A percentile compares a stretch with the other conserved stretches of the same genome.
phyloP scores from a whole-genome alignment of 2,797 vertebrate species.

The Cyclopterus lumpus region DNA sequence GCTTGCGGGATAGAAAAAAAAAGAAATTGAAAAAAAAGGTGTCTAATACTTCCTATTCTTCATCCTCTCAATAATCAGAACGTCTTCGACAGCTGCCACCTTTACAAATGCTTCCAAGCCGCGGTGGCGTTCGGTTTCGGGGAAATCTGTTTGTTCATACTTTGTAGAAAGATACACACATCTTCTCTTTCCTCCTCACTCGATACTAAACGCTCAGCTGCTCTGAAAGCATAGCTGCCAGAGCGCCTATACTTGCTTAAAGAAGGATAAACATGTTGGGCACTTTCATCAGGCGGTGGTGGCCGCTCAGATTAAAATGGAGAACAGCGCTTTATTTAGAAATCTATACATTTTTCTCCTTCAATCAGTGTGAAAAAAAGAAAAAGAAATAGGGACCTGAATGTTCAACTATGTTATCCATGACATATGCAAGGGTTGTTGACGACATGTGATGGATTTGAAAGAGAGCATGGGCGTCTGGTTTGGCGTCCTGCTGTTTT shows the following conservation, averaged over 20 bases:
- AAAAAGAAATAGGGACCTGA: conserved; percentile 22
- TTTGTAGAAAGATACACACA: conserved; percentile 34
- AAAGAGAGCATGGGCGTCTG: conserved; percentile 18
- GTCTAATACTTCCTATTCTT: conserved; percentile 49
- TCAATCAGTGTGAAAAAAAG: conserved; percentile 39
- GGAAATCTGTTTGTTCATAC: conserved; percentile 37
- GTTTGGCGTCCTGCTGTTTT: conserved; percentile 33
- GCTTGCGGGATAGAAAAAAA: conserved; percentile 7
- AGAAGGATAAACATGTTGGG: conserved; percentile 72
- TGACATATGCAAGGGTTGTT: background rate
- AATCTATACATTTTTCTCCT: conserved; percentile 67
- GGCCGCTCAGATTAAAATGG: conserved; percentile 64
- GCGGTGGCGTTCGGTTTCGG: conserved; percentile 43
- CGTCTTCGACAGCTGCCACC: conserved; percentile 50
- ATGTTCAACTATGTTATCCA: background rate
- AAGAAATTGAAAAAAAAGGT: conserved; percentile 17
- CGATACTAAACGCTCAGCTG: conserved; percentile 36
- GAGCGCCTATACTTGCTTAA: conserved; percentile 59
- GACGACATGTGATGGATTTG: conserved; percentile 29
- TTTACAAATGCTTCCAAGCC: conserved; percentile 48
- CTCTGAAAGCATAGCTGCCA: conserved; percentile 54
- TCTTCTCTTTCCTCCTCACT: conserved; percentile 34
- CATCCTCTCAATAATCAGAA: conserved; percentile 67
- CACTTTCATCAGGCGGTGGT: conserved; percentile 64
- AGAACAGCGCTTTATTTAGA: conserved; percentile 64